Conservation (phyloP, 1,140 invertebrate genomes). For the Samia ricini region DNA sequence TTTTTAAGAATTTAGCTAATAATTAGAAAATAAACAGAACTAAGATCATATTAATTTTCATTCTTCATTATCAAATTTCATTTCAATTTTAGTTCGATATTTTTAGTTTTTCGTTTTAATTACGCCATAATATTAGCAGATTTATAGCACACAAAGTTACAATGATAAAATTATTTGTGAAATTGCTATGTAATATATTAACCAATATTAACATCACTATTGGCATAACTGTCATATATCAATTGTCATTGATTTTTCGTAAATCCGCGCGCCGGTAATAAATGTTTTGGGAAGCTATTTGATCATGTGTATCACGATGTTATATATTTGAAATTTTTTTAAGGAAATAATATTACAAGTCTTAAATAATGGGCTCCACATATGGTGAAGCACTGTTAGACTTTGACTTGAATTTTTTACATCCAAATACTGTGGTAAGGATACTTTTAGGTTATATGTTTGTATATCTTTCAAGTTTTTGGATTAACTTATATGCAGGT, state of each 20-base stretch:
- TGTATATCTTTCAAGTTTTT: background rate
- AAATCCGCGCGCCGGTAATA: constrained; percentile 38
- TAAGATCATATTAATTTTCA: no score
- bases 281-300: background rate
- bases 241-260: constrained; percentile 2
- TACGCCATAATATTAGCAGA: no score
- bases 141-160: no score
- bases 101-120: no score
- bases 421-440: constrained; percentile 43
- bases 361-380: constrained; percentile 36
- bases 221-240: no score
- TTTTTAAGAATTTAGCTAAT: no score
- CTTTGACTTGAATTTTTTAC: constrained; percentile 53
- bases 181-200: no score
- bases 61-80: no score
- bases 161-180: no score
- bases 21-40: no score
- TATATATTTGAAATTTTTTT: background rate
- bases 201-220: no score
- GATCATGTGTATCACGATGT: constrained; percentile 3
- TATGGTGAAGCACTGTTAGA: constrained; percentile 42
- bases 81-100: no score
- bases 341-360: background rate
- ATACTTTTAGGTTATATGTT: constrained; percentile 27
- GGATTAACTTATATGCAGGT: background rate